Conservation (phyloP, 2,113 vertebrate species). For the Anser brachyrhynchus region DNA sequence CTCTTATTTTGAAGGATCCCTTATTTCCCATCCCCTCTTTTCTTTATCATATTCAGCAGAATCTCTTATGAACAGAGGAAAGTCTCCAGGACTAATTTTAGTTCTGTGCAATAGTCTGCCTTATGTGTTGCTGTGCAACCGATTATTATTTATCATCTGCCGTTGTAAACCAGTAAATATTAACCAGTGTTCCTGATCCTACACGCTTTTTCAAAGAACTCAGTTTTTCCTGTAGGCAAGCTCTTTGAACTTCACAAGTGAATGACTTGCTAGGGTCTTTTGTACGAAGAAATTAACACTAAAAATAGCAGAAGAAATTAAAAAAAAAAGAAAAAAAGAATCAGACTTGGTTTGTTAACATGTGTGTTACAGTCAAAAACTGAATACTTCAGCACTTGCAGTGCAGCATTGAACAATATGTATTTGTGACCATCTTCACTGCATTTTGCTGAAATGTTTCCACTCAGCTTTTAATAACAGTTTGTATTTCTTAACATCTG, state of each 20-base stretch:
- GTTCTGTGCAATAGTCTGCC: conserved; percentile 8
- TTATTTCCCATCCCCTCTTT: neutral
- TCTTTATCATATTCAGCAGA: neutral
- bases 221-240: neutral
- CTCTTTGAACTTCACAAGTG: conserved; percentile 2
- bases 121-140: neutral
- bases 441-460: neutral
- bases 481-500: conserved; percentile 34
- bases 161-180: conserved; percentile 10
- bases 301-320: neutral
- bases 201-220: neutral
- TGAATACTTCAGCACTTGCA: neutral
- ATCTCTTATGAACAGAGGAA: neutral
- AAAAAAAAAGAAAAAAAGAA: neutral
- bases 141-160: conserved; percentile 1
- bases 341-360: neutral
- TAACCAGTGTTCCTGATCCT: neutral
- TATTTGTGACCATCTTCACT: neutral
- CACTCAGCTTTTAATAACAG: neutral
- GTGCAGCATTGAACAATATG: neutral
- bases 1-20: neutral
- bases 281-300: neutral
- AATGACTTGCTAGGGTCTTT: neutral
- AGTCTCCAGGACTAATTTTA: neutral
- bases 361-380: neutral